Base-by-base conservation (phyloP, 2,113 vertebrate species). In the Hucho hucho region DNA sequence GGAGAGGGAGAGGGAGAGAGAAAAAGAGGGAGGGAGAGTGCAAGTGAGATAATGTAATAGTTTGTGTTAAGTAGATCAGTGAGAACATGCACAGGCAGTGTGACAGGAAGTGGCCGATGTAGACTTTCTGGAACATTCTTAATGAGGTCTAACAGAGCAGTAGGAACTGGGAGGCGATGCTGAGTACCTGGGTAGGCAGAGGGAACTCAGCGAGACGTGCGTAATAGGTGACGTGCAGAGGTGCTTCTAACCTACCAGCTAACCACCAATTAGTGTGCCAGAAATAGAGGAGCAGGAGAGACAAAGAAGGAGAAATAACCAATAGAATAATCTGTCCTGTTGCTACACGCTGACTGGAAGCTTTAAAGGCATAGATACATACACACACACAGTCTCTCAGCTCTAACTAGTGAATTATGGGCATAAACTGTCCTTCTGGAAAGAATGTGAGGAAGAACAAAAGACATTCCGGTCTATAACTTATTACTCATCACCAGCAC, bases 201-300 rank as follows among this genome's bases (percentile, higher is more conserved):
- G 18, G 16, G 56, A n/a, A 63, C 59, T 22, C 12, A 18, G 59
- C 2, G 24, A 9, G 59, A 4, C 13, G 59, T 63, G 59, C 24
- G 22, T 63, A n/a, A 63, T 63, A n/a, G 59, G 59, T 63, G 59
- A 63, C 59, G 59, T 63, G 59, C 24, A 63, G 20, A 63, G 59
- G 59, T n/a, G 20, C n/a, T 25, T n/a, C 56, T 59, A 59, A 59
- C 56, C 56, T 43, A 43, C 9, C 37, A 14, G 47, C 14, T 32
- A 32, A 49, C 47, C 47, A 49, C 47, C 47, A 49, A 49, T 16
- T 11, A 49, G 14, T 49, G 9, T 11, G 47, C 47, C 47, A 53
- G 47, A 13, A 13, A 53, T 16, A 53, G 47, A 53, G 3, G 47
- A 53, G 47, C 47, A 53, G 47, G 47, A 18, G 47, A 53, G 47